Evolutionary conservation across 1,140 invertebrate genomes (phyloP), one percentile per base, ranked within the genome.

Genomic region (Portunus trituberculatus): DNA sequence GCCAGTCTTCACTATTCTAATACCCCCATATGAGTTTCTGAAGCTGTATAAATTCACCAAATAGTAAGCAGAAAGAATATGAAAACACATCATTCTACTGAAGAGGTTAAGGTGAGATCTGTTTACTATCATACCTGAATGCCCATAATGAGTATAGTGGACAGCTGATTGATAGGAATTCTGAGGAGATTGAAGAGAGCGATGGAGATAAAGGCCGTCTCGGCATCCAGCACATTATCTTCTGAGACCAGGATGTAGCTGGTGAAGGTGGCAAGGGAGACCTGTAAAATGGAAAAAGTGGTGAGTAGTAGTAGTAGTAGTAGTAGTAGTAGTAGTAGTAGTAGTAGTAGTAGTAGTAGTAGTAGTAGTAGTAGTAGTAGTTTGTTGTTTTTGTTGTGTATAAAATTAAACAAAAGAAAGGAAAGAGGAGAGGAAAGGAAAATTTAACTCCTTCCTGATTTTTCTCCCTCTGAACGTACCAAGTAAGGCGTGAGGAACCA

Each of bases 191-290:
- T 97, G 96, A 97, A 97, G 16, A 97, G 96, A 31, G 97, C 97
- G 20, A 97, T 96, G 20, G 97, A 97, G 8, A 97, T 97, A 97
- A 97, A 98, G 6, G 97, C 97, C 96, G 97, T 97, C 96, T 97
- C 96, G 14, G 97, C 91, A 25, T 95, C 94, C 12, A 95, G 83
- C 25, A 87, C n/a, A 45, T 95, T 95, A 4, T 95, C 45, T 39
- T 48, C 39, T 0, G 94, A 95, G 7, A 59, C 46, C 84, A 92
- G 20, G 32, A 95, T 8, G 87, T 45, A 95, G 32, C 90, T 92
- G 89, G 90, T 25, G 31, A 95, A 95, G 28, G 94, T 83, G 39
- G 39, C 48, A 14, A 95, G 31, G 3, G 94, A 59, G 0, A 95
- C 91, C 94, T 95, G 94, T 20, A 31, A 39, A 48, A 67, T 29